Conservation (phyloP, 2,888 invertebrate species). For the Neocrepidodera transversa region DNA sequence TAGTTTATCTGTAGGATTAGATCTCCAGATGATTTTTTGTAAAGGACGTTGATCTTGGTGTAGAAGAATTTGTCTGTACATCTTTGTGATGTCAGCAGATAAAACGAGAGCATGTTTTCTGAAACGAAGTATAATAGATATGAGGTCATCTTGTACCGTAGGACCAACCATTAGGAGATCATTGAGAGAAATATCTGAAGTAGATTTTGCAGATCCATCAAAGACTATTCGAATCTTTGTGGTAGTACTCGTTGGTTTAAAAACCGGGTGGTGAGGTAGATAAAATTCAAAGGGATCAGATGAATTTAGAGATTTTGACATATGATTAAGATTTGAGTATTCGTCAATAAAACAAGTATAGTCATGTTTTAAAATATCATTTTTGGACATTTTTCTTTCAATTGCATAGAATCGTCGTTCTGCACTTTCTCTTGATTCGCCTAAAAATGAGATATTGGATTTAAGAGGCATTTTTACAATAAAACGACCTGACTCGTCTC, state of each 20-base stretch:
- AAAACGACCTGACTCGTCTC: no score
- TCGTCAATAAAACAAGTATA: slow-evolving; percentile 3
- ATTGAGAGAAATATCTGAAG: slow-evolving; percentile 25
- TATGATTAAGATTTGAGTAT: slow-evolving; percentile 37
- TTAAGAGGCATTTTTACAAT: no score
- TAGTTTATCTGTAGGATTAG: no score
- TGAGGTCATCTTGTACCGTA: slow-evolving; percentile 26
- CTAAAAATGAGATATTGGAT: no score
- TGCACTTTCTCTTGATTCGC: not conserved
- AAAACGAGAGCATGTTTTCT: slow-evolving; percentile 10
- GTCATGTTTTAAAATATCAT: slow-evolving; percentile 8
- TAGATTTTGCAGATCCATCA: slow-evolving; percentile 32
- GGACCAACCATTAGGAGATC: slow-evolving; percentile 29
- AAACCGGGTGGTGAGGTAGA: slow-evolving; percentile 35
- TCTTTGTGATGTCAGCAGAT: slow-evolving; percentile 18
- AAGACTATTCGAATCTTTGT: slow-evolving; percentile 34
- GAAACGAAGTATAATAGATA: slow-evolving; percentile 15
- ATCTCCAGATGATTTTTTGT: slow-evolving; percentile 23
- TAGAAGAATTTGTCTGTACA: slow-evolving; percentile 25
- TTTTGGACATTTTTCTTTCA: slow-evolving; percentile 24
- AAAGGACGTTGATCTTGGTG: slow-evolving; percentile 8
- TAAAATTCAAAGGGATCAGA: no score
- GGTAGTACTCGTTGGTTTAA: slow-evolving; percentile 32
- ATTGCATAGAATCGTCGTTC: slow-evolving; percentile 27
- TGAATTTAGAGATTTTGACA: no score